These are phyloP conservation scores for Cryptocephalus moraei DNA, from an alignment of 2,888 invertebrate genomes.

Conservation along the genomic window DNA sequence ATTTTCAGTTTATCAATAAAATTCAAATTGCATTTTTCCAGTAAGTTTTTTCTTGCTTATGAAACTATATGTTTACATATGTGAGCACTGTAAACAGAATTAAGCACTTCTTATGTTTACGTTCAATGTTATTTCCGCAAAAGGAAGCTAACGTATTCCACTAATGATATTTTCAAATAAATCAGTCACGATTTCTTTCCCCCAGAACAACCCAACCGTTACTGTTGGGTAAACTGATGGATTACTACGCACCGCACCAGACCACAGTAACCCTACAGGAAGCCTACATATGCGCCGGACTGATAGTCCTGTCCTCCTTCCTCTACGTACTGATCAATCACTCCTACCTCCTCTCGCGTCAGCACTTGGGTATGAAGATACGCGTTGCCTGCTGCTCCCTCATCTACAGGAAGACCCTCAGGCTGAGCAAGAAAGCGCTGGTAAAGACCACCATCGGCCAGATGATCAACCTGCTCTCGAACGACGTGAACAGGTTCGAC, in stretches of 20 bases:
- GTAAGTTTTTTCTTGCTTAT: too few relatives aligned
- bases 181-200: conserved; percentile 1
- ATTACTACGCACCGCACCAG: conserved; percentile 20
- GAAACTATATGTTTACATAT: too few relatives aligned
- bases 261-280: conserved; percentile 13
- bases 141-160: too few relatives aligned
- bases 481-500: conserved; percentile 82
- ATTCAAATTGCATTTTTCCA: too few relatives aligned
- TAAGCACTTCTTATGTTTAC: too few relatives aligned
- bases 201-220: conserved; percentile 25
- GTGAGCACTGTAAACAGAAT: too few relatives aligned
- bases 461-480: conserved; percentile 51
- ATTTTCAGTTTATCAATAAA: too few relatives aligned
- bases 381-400: conserved; percentile 55
- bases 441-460: conserved; percentile 70
- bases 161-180: too few relatives aligned
- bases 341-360: conserved; percentile 79
- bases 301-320: conserved; percentile 33
- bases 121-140: too few relatives aligned
- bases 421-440: conserved; percentile 69
- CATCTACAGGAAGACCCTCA: conserved; percentile 56
- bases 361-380: conserved; percentile 71
- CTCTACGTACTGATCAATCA: conserved; percentile 55
- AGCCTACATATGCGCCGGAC: conserved; percentile 21
- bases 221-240: conserved; percentile 23